Base-by-base conservation (phyloP, 2,797 vertebrate genomes). In the Cyprinella venusta region DNA sequence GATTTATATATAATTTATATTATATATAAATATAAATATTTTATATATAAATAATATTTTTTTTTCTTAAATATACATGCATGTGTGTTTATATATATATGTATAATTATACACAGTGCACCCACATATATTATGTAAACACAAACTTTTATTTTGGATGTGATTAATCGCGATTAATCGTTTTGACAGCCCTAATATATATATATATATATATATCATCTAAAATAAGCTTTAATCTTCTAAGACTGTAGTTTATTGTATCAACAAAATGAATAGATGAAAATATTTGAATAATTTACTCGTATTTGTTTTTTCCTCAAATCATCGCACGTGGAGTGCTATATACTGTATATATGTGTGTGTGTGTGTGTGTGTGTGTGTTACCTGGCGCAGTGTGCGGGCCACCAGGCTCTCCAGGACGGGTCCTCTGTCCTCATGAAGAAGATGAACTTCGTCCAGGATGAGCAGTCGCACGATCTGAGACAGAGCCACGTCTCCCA, bases 361-460 rank as follows among this genome's bases (percentile, higher is more conserved):
- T n/a, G n/a, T n/a, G n/a, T n/a, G n/a, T n/a, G n/a, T n/a, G n/a
- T 9, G 9, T 1, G 0, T 15, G 45, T 48, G 15, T 75, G 30
- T 76, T 90, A 97, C 98, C 96, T 99, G 98, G 80, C 98, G 94
- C 84, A 99, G 95, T 54, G 98, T 99, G 75, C 98, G 92, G 82
- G 98, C 98, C 86, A 99, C 98, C 87, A 99, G 95, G 88, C 97
- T 98, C 93, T 99, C 98, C n/a, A 99, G 93, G 0, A 99, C 98
- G 0, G 98, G 97, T 68, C 98, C 98, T 94, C 98, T 91, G 83
- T 99, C 98, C 92, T 99, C 98, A 89, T 99, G 98, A 7, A 99
- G 94, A 4, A 99, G 94, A 87, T 99, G 98, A 81, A 99, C 98
- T 93, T 99, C 98, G 91, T 99, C 98, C 18, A 99, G 92, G 90